These are phyloP conservation scores for Isoperla grammatica DNA, from an alignment of 2,888 invertebrate genomes.

Conservation along the genomic window DNA sequence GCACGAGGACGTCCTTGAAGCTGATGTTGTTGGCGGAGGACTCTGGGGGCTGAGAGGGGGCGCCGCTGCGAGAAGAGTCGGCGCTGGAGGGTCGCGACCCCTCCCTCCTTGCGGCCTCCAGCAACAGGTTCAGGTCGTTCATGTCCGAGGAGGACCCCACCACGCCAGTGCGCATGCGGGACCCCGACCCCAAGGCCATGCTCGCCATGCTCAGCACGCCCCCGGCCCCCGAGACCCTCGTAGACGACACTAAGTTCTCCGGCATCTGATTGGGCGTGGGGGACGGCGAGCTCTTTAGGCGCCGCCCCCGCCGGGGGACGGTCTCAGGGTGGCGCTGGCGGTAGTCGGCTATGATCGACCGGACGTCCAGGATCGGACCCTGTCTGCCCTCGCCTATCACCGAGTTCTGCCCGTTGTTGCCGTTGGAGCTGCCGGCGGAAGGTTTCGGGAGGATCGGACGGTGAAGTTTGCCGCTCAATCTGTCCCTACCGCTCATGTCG, in stretches of 20 bases:
- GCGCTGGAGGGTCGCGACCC: slow-evolving; percentile 48
- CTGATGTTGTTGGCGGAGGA: slow-evolving; percentile 37
- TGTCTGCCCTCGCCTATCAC: slow-evolving; percentile 62
- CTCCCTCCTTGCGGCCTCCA: slow-evolving; percentile 37
- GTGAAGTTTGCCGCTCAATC: slow-evolving; percentile 36
- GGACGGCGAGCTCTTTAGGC: slow-evolving; percentile 31
- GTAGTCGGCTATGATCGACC: slow-evolving; percentile 76
- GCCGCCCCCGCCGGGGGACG: slow-evolving; percentile 54
- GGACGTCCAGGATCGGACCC: slow-evolving; percentile 73
- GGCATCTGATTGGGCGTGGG: slow-evolving; percentile 27
- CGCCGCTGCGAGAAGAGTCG: slow-evolving; percentile 49
- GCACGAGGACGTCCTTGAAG: slow-evolving; percentile 59
- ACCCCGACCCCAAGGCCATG: slow-evolving; percentile 45
- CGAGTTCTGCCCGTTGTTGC: slow-evolving; percentile 46
- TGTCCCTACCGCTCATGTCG: slow-evolving; percentile 17
- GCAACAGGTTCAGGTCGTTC: slow-evolving; percentile 25
- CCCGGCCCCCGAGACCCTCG: slow-evolving; percentile 23
- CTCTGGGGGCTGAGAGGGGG: slow-evolving; percentile 37
- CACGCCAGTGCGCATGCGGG: slow-evolving; percentile 40
- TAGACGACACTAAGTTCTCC: slow-evolving; percentile 28
- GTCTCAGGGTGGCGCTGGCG: slow-evolving; percentile 69
- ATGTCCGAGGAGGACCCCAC: slow-evolving; percentile 23
- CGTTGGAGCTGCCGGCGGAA: slow-evolving; percentile 20
- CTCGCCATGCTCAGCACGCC: slow-evolving; percentile 39
- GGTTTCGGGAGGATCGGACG: slow-evolving; percentile 45